Base-by-base conservation (phyloP, 2,113 vertebrate genomes). In the Phyllostomus hastatus region DNA sequence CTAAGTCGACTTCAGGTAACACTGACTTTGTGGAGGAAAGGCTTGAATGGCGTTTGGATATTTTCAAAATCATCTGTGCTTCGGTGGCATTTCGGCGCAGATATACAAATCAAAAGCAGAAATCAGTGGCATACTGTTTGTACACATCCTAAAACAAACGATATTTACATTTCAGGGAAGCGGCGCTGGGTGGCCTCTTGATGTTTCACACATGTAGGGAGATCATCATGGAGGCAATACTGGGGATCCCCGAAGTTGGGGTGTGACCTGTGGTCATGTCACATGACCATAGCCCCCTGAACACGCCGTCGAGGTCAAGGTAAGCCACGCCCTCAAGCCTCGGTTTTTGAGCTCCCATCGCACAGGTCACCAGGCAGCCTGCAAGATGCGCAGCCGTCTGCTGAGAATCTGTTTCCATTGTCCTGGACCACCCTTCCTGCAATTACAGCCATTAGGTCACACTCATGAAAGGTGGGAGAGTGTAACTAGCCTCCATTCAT, bases 1-100 rank as follows among this genome's bases (percentile, higher is more conserved):
- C 54, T 57, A 64, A 57, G 43, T 33, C 82, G 73, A 93, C 52
- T 94, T 93, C 46, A 67, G 76, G 72, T 93, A 94, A 79, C 33
- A 31, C 41, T 92, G 48, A 89, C 83, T 72, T 90, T 80, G 11
- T 69, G 12, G 66, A 35, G 43, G 88, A 90, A 96, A 9, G 2
- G 57, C 48, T 33, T 81, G 50, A 24, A 72, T 88, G 78, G 70
- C 26, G 35, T 93, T 10, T 3, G 31, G 38, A 20, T 70, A 33
- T 91, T 84, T 69, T 87, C 52, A 4, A 16, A 59, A 54, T 57
- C 61, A 38, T 78, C 20, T 59, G 79, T 90, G 64, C 10, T 4
- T 17, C 48, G 64, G 33, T 54, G 64, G 33, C 26, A 80, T 64
- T 85, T 84, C 35, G 26, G 31, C 10, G 2, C 59, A 78, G 31